Base-by-base conservation (phyloP, 2,797 vertebrate species). In the Poeciliopsis turneri region DNA sequence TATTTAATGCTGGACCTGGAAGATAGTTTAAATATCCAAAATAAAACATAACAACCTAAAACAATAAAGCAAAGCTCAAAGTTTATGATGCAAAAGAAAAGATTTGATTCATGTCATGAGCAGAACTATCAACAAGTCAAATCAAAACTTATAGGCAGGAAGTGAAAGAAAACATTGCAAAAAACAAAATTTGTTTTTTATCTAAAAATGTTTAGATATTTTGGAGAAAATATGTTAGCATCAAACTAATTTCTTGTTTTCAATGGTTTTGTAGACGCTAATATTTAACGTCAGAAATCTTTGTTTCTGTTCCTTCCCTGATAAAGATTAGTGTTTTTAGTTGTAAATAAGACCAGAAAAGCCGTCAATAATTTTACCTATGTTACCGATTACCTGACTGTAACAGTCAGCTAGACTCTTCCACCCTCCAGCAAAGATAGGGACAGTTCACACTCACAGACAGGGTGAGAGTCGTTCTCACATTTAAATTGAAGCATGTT, bases 381-480 rank as follows among this genome's bases (percentile, higher is more conserved):
- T 68, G 41, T 39, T 68, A 68, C 41, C 12, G 10, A 30, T 59
- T n/a, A 16, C 13, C 13, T 33, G 13, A 61, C 28, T 59, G n/a
- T 59, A 59, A 28, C 15, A 13, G 12, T 30, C n/a, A 59, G n/a
- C 64, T 36, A 5, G 51, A 53, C 51, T 53, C 20, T 53, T 23
- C 51, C 8, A 25, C 25, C 18, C 61, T 36, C 18, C 61, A 66
- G 33, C 36, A 68, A 39, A 41, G 25, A 12, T 23, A 41, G 18
- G 18, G 23, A 68, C 64, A 41, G 64, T 68, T 68, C 64, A 68
- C 64, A 41, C 64, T 61, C 30, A 68, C 36, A 68, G 36, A 68
- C 36, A 68, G 64, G 64, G 33, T 41, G 64, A 68, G 64, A 68
- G 36, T 23, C 64, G 23, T 68, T 41, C 64, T 68, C 64, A 68